These are phyloP conservation scores for Rapana venosa DNA, from an alignment of 2,888 invertebrate genomes.

Conservation along the genomic window DNA sequence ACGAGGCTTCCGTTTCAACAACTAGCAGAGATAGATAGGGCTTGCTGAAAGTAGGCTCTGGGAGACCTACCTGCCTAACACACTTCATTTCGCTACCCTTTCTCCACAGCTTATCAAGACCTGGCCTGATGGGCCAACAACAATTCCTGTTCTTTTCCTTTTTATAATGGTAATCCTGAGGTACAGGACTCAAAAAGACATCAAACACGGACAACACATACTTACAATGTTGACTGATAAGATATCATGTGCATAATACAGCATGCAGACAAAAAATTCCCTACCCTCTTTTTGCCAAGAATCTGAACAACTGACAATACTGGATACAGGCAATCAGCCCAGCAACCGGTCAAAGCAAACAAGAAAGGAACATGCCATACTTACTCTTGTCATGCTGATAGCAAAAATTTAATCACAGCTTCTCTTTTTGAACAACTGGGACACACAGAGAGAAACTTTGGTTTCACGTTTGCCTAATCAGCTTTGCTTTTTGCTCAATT, in stretches of 20 bases:
- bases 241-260: background rate
- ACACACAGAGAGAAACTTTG: too few relatives aligned
- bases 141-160: background rate
- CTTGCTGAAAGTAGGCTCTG: background rate
- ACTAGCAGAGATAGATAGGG: background rate
- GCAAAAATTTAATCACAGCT: background rate
- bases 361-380: constrained; percentile 17
- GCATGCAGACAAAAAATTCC: background rate
- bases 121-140: background rate
- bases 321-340: background rate
- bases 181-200: background rate
- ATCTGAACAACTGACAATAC: background rate
- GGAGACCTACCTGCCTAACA: background rate
- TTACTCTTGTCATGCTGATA: background rate
- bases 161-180: background rate
- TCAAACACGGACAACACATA: constrained; percentile 4
- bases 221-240: background rate
- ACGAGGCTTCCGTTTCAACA: background rate
- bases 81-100: background rate
- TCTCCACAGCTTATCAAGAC: background rate
- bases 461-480: too few relatives aligned
- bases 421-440: background rate
- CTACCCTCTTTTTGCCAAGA: background rate
- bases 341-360: background rate
- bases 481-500: too few relatives aligned